phyloP scores from a whole-genome alignment of 2,113 vertebrate species.

The Hyla sarda region DNA sequence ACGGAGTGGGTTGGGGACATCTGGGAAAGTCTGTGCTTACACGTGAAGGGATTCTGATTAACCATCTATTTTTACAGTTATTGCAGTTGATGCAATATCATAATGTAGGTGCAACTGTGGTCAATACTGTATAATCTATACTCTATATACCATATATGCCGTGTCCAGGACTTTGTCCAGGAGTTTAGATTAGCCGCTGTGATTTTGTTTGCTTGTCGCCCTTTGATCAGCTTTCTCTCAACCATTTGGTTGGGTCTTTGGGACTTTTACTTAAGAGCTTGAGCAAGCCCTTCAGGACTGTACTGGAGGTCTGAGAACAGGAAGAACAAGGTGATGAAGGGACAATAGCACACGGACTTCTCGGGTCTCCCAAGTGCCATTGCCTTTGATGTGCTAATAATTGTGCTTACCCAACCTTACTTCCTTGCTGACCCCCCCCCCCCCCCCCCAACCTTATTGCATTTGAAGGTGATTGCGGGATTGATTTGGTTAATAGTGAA shows the following conservation, averaged over 20 bases:
- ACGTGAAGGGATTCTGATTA: too few relatives aligned
- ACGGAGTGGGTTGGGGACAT: too few relatives aligned
- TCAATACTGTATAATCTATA: background rate
- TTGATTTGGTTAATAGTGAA: slow-evolving; percentile 28
- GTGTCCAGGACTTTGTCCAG: background rate
- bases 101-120: background rate
- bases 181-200: background rate
- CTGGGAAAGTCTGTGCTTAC: too few relatives aligned
- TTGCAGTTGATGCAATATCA: background rate
- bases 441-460: background rate
- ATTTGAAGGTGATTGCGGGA: slow-evolving; percentile 12
- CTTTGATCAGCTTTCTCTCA: slow-evolving; percentile 31
- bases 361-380: slow-evolving; percentile 19
- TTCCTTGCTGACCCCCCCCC: background rate
- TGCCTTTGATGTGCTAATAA: slow-evolving; percentile 49
- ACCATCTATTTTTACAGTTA: too few relatives aligned
- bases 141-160: background rate
- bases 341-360: slow-evolving; percentile 24
- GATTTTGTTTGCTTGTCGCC: background rate
- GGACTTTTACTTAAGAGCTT: background rate
- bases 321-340: slow-evolving; percentile 47
- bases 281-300: slow-evolving; percentile 41
- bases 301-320: slow-evolving; percentile 46
- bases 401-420: slow-evolving; percentile 38
- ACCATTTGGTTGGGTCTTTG: slow-evolving; percentile 26